Percentiles rank a stretch among this genome's conserved stretches.
phyloP scores from a whole-genome alignment of 2,113 vertebrate species.

The Heloderma charlesbogerti region DNA sequence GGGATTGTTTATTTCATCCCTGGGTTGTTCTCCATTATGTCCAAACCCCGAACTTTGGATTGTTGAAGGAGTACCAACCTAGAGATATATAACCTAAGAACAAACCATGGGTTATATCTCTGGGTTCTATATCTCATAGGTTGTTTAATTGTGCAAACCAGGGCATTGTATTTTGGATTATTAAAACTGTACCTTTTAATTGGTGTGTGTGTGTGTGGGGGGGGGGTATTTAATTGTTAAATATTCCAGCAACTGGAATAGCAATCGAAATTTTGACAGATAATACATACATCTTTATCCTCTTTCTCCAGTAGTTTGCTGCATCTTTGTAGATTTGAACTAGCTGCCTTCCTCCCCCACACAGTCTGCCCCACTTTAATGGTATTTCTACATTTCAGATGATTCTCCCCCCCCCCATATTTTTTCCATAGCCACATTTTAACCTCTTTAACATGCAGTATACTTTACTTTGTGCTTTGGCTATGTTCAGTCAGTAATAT shows the following conservation, averaged over 20 bases:
- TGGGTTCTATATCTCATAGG: too few relatives aligned
- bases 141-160: too few relatives aligned
- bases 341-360: neutral
- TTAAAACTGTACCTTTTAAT: too few relatives aligned
- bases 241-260: neutral
- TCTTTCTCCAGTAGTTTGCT: neutral
- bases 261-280: neutral
- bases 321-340: neutral
- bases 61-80: too few relatives aligned
- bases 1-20: too few relatives aligned
- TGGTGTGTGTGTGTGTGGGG: too few relatives aligned
- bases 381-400: neutral
- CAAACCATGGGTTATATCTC: too few relatives aligned
- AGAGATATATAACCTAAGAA: too few relatives aligned
- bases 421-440: neutral
- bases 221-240: too few relatives aligned
- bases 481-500: constrained; percentile 16
- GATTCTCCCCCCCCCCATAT: neutral
- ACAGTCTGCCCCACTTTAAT: neutral
- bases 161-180: too few relatives aligned
- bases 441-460: neutral
- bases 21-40: too few relatives aligned
- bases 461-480: neutral
- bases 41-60: too few relatives aligned
- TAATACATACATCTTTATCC: neutral